Conservation (phyloP, 92 coral and sea anemone species). For the Epizoanthus stellaris region DNA sequence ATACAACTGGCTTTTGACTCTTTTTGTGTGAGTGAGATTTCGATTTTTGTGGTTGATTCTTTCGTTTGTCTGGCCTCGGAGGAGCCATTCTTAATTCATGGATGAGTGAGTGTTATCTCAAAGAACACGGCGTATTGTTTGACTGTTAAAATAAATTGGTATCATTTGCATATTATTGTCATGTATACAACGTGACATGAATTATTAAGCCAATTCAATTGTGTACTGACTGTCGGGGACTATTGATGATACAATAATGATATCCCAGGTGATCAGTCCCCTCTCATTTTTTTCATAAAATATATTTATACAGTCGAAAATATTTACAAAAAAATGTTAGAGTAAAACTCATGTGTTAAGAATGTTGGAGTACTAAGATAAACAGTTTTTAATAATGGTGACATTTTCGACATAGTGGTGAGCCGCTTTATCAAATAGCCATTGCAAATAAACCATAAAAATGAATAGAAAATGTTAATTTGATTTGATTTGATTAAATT, state of each 20-base stretch:
- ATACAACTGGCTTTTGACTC: conserved; percentile 36
- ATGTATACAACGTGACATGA: background rate
- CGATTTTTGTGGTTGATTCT: conserved; percentile 41
- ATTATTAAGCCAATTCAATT: background rate
- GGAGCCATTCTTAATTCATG: conserved; percentile 30
- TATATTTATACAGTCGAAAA: too few relatives aligned
- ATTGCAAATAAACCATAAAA: too few relatives aligned
- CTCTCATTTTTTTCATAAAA: too few relatives aligned
- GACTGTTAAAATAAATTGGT: background rate
- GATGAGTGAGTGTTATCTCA: background rate
- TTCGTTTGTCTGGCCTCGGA: conserved; percentile 34
- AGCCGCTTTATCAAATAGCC: too few relatives aligned
- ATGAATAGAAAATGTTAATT: too few relatives aligned
- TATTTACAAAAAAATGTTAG: too few relatives aligned
- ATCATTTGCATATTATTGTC: conserved; percentile 1
- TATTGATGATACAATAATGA: background rate
- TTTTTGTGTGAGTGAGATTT: conserved; percentile 56
- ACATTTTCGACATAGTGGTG: too few relatives aligned
- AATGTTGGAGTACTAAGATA: too few relatives aligned
- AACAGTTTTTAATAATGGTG: too few relatives aligned
- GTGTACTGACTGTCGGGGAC: background rate
- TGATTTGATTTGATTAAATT: too few relatives aligned
- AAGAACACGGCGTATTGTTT: background rate
- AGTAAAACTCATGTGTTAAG: too few relatives aligned
- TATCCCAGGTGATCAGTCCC: background rate